Base-by-base conservation (phyloP, 2,113 vertebrate species). In the Tragelaphus strepsiceros region DNA sequence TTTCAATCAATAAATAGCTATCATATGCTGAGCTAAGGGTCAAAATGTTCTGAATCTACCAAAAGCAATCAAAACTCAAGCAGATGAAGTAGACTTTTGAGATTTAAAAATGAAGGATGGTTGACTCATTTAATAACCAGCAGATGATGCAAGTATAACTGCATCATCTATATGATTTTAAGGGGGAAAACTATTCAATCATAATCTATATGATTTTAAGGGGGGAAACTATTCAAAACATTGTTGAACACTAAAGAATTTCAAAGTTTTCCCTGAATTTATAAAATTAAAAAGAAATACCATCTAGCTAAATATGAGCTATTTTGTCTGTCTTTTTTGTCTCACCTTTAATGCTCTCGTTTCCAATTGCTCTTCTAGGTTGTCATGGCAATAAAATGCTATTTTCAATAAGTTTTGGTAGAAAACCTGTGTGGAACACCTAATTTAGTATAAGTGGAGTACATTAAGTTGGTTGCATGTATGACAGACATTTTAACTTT, bases 341-440 rank as follows among this genome's bases (percentile, higher is more conserved):
- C 90, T 96, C 53, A 95, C 83, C 71, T 96, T 92, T 93, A 96
- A 77, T 90, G 32, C 43, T 90, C 46, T 59, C n/a, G 16, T 85
- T 96, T 97, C 43, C 87, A 80, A 78, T 80, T 93, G 88, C 90
- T 91, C 26, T 84, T 96, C 46, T 54, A 83, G 28, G 95, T 98
- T 98, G 95, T 28, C 92, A 97, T 97, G 89, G 92, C 67, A 98
- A 97, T 83, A 84, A 96, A 97, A 96, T 94, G 39, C 16, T 93
- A 90, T 59, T 92, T 93, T 90, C 91, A 96, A 88, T 93, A 96
- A 93, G 51, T 96, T 98, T 97, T 90, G 32, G 67, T 91, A 84
- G 71, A 58, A 97, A 97, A 97, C 14, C 43, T 96, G 58, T 85
- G 96, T 59, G 11, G 61, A 96, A 64, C 94, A 96, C 87, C 56